phyloP scores from a whole-genome alignment of 1,140 invertebrate species.

The Leguminivora glycinivorella region DNA sequence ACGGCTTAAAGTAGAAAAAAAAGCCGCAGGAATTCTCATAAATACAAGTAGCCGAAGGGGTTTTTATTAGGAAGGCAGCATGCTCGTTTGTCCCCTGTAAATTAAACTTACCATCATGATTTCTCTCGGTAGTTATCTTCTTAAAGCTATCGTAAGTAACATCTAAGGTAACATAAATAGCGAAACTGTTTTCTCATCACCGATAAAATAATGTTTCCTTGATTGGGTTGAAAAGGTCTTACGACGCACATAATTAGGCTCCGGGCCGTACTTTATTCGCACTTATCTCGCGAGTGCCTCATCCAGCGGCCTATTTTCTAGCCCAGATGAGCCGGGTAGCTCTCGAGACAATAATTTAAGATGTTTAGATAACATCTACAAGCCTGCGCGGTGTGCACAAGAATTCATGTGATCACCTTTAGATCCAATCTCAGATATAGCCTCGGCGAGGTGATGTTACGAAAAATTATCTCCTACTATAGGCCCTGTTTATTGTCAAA shows the following conservation, averaged over 20 bases:
- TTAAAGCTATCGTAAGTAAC: conserved; percentile 14
- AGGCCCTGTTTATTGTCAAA: conserved; percentile 52
- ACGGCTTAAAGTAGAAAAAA: neutral
- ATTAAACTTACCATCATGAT: conserved; percentile 2
- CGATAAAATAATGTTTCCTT: conserved; percentile 25
- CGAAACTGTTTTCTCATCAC: conserved; percentile 11
- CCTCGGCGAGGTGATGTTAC: conserved; percentile 56
- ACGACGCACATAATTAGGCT: conserved; percentile 16
- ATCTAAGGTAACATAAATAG: conserved; percentile 20
- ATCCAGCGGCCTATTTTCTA: conserved; percentile 39
- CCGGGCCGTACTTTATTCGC: neutral
- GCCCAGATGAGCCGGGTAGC: conserved; percentile 56
- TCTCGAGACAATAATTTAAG: conserved; percentile 68
- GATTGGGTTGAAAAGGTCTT: conserved; percentile 18
- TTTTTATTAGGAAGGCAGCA: neutral
- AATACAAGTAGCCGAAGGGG: neutral
- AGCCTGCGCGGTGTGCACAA: conserved; percentile 57
- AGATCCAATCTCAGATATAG: conserved; percentile 69
- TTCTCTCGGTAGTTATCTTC: neutral
- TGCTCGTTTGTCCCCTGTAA: neutral
- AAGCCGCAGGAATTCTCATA: neutral
- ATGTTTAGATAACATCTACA: conserved; percentile 73
- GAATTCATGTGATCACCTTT: conserved; percentile 70
- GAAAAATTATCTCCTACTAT: conserved; percentile 61
- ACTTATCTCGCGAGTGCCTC: conserved; percentile 23